phyloP scores from a whole-genome alignment of 2,888 invertebrate species.

The Chloroclysta siterata region DNA sequence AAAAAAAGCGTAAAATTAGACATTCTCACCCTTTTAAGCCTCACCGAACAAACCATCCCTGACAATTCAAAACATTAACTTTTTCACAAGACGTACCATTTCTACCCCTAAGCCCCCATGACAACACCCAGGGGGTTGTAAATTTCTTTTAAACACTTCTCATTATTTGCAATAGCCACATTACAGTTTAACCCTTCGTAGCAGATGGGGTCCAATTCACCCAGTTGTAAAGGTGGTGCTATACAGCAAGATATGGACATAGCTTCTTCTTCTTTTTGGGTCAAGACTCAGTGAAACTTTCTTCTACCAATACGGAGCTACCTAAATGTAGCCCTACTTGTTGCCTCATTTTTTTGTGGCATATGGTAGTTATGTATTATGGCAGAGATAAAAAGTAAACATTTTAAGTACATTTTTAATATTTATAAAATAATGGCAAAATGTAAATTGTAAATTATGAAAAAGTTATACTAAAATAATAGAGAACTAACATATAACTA shows the following conservation, averaged over 20 bases:
- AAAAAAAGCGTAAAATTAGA: neutral
- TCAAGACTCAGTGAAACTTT: too few relatives aligned
- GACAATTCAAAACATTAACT: conserved; percentile 29
- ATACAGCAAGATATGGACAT: conserved; percentile 31
- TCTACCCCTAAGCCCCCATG: conserved; percentile 52
- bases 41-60: conserved; percentile 17
- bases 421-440: too few relatives aligned
- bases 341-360: too few relatives aligned
- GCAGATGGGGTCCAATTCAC: conserved; percentile 70
- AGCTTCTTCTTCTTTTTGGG: neutral
- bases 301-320: too few relatives aligned
- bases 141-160: conserved; percentile 78
- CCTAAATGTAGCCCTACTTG: too few relatives aligned
- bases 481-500: too few relatives aligned
- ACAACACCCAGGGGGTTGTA: conserved; percentile 62
- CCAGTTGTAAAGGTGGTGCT: conserved; percentile 36
- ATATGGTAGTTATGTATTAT: too few relatives aligned
- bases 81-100: conserved; percentile 52
- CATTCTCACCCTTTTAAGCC: conserved; percentile 17
- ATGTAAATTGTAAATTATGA: too few relatives aligned
- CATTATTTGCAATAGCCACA: conserved; percentile 79
- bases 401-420: too few relatives aligned
- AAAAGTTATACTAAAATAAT: too few relatives aligned
- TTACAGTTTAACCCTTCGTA: conserved; percentile 77
- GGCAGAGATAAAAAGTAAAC: too few relatives aligned